Evolutionary conservation across 2,113 vertebrate genomes (phyloP).

Genomic region (Scatophagus argus): DNA sequence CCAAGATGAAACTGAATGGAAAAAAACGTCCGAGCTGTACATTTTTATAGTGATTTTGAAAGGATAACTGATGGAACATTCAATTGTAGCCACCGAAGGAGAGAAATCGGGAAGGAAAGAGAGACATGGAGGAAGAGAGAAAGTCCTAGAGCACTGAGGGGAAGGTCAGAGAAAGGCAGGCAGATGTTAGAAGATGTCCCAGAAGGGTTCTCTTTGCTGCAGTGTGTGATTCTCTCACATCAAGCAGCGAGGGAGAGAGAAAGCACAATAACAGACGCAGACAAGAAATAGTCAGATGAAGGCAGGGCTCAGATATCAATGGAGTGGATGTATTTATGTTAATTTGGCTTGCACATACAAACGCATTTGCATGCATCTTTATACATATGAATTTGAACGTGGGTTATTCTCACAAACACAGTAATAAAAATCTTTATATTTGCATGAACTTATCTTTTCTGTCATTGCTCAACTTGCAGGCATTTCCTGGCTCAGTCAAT

Average conservation of each 20-base stretch:
- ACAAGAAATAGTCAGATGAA: conserved; percentile 20
- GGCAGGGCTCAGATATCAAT: conserved; percentile 17
- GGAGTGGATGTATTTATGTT: conserved; percentile 36
- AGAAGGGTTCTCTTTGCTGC: conserved; percentile 38
- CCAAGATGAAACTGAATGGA: background rate
- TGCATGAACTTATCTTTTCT: conserved; percentile 21
- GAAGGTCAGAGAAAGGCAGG: conserved; percentile 65
- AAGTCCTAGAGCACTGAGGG: conserved; percentile 48
- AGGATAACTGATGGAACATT: background rate
- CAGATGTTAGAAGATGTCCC: conserved; percentile 68
- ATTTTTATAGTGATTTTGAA: conserved; percentile 6
- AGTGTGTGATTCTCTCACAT: conserved; percentile 28
- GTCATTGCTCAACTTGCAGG: conserved; percentile 13
- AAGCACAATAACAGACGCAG: conserved; percentile 26
- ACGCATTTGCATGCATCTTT: conserved; percentile 43
- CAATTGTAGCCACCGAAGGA: background rate
- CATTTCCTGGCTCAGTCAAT: background rate
- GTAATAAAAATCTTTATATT: conserved; percentile 15
- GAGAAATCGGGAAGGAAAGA: background rate
- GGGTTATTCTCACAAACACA: conserved; percentile 11
- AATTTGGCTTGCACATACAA: conserved; percentile 46
- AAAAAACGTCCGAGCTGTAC: background rate
- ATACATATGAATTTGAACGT: conserved; percentile 11
- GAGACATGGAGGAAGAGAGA: conserved; percentile 12
- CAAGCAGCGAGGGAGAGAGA: conserved; percentile 5